phyloP scores from a whole-genome alignment of 2,113 vertebrate species.

The Hydrolagus affinis region DNA sequence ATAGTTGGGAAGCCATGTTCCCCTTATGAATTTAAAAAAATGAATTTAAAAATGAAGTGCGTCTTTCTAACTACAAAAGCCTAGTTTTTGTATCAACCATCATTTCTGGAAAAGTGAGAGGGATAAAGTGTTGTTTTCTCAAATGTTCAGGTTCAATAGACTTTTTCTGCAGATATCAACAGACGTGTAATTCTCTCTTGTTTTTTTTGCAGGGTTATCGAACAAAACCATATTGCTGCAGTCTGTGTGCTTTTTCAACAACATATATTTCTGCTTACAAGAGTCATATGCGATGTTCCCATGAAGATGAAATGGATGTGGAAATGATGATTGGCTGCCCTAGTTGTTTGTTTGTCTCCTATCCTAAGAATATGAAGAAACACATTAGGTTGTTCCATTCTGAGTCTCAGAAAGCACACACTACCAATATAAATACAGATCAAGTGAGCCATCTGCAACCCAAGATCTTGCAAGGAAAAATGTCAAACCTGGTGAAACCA shows the following conservation, averaged over 20 bases:
- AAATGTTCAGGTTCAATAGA: no score
- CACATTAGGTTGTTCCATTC: conserved; percentile 72
- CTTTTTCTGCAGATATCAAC: no score
- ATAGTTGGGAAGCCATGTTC: no score
- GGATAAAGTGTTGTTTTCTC: no score
- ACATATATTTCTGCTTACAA: conserved; percentile 64
- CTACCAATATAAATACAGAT: conserved; percentile 38
- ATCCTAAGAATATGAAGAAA: conserved; percentile 59
- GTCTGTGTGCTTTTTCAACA: conserved; percentile 70
- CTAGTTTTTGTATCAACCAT: no score
- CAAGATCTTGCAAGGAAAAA: conserved; percentile 33
- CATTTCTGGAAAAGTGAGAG: no score
- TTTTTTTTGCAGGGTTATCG: conserved; percentile 65
- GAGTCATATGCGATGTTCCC: conserved; percentile 66
- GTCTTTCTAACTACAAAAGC: no score
- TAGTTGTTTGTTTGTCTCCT: conserved; percentile 62
- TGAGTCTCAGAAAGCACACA: conserved; percentile 46
- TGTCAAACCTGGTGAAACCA: conserved; percentile 52
- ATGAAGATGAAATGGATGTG: conserved; percentile 68
- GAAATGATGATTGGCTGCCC: conserved; percentile 68
- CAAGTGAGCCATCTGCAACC: conserved; percentile 3
- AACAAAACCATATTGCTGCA: conserved; percentile 70
- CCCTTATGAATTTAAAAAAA: no score
- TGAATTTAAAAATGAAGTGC: no score
- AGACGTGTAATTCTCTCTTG: no score